A percentile compares a stretch with the other conserved stretches of the same genome.
These are phyloP conservation scores for Protaetia brevitarsis DNA, from an alignment of 1,140 invertebrate species.

Conservation along the genomic window DNA sequence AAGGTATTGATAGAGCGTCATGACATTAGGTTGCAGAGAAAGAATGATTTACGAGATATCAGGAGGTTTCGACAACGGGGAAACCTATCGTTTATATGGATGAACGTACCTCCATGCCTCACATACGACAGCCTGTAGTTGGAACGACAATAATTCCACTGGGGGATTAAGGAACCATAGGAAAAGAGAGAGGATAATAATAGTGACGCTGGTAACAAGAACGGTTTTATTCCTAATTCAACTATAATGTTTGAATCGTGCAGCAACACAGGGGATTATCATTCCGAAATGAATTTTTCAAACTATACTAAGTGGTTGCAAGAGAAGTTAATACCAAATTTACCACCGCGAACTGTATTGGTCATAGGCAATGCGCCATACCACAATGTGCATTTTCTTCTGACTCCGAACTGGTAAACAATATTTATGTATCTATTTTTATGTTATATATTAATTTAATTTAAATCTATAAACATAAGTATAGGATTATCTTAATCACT, in stretches of 20 bases:
- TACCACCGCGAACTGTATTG: conserved; percentile 28
- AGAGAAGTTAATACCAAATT: conserved; percentile 33
- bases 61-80: neutral
- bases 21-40: too few relatives aligned
- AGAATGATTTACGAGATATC: too few relatives aligned
- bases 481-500: too few relatives aligned
- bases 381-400: too few relatives aligned
- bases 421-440: too few relatives aligned
- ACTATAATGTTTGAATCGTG: conserved; percentile 32
- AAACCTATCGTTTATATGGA: neutral
- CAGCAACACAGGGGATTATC: conserved; percentile 31
- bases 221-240: conserved; percentile 35
- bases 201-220: conserved; percentile 37
- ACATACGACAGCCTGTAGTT: conserved; percentile 7
- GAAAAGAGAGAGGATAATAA: conserved; percentile 37
- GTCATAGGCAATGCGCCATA: too few relatives aligned
- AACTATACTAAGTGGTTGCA: conserved; percentile 38
- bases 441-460: too few relatives aligned
- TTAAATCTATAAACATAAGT: too few relatives aligned
- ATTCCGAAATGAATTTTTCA: conserved; percentile 34
- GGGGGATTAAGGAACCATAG: conserved; percentile 34
- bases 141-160: conserved; percentile 29
- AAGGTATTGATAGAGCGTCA: neutral
- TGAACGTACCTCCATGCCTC: conserved; percentile 23
- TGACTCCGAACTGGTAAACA: too few relatives aligned